A percentile compares a stretch with the other conserved stretches of the same genome.
Conservation (phyloP, 2,113 vertebrate genomes). For the Lota lota region DNA sequence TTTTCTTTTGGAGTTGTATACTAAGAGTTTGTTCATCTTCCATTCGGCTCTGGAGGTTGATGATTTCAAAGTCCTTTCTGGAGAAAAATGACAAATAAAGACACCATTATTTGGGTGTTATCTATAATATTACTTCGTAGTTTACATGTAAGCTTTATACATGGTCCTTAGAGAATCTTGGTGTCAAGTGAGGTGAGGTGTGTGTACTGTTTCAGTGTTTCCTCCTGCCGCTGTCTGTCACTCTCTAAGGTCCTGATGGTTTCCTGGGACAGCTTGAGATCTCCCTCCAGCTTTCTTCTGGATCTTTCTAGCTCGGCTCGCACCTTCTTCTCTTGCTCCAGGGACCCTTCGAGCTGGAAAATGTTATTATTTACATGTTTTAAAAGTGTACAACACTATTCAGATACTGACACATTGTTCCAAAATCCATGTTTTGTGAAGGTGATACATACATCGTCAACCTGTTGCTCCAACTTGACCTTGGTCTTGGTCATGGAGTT, state of each 20-base stretch:
- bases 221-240: conserved; percentile 78
- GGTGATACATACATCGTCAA: conserved; percentile 56
- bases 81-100: background rate
- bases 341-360: conserved; percentile 50
- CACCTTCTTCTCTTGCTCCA: conserved; percentile 83
- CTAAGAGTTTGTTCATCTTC: conserved; percentile 54
- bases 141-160: too few species aligned
- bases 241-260: conserved; percentile 52
- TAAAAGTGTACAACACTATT: background rate
- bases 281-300: conserved; percentile 78
- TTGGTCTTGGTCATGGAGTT: conserved; percentile 65
- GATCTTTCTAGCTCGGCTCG: conserved; percentile 77
- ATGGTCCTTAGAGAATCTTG: too few species aligned
- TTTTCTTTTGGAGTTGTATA: conserved; percentile 63
- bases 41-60: conserved; percentile 52
- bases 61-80: conserved; percentile 64
- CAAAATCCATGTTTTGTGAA: background rate
- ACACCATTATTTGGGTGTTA: too few species aligned
- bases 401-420: too few species aligned
- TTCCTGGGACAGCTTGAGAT: conserved; percentile 56
- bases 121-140: too few species aligned
- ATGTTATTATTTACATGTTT: background rate
- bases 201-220: conserved; percentile 79
- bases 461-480: conserved; percentile 66
- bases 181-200: too few species aligned